phyloP scores from a whole-genome alignment of 2,113 vertebrate genomes.

The Hepsetus odoe region DNA sequence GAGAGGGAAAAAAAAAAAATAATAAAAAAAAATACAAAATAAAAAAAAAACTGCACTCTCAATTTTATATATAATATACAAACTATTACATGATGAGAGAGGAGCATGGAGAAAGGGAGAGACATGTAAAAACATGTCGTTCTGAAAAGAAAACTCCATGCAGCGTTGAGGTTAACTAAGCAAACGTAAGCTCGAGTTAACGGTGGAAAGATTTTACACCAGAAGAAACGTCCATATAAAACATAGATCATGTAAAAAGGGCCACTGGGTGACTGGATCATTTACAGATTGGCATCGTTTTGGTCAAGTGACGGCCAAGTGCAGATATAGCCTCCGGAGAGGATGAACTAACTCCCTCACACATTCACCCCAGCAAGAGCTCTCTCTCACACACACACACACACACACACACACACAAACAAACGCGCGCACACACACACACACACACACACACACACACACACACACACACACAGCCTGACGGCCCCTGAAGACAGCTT shows the following conservation, averaged over 20 bases:
- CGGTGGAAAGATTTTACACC: conserved; percentile 93
- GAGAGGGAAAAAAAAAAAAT: neutral
- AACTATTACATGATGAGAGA: conserved; percentile 70
- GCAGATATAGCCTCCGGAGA: conserved; percentile 73
- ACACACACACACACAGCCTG: conserved; percentile 25
- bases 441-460: conserved; percentile 38
- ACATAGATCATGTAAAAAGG: conserved; percentile 88
- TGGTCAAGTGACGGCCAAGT: conserved; percentile 94
- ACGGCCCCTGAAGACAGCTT: conserved; percentile 41
- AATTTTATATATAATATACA: conserved; percentile 49
- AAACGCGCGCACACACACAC: conserved; percentile 9
- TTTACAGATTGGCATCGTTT: conserved; percentile 98
- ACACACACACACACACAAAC: neutral
- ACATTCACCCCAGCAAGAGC: no score
- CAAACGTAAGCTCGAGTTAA: conserved; percentile 82
- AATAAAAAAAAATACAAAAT: no score
- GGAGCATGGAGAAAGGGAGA: conserved; percentile 56
- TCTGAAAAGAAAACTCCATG: conserved; percentile 84
- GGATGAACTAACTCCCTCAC: conserved; percentile 33
- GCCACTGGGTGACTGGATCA: conserved; percentile 93
- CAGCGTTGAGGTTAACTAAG: conserved; percentile 84
- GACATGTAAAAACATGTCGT: conserved; percentile 80
- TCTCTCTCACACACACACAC: conserved; percentile 30
- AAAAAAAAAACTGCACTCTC: conserved; percentile 36
- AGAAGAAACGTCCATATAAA: conserved; percentile 91